Evolutionary conservation across 2,113 vertebrate genomes (phyloP), one percentile per base, ranked within the genome.

Genomic region (Percopsis transmontana): DNA sequence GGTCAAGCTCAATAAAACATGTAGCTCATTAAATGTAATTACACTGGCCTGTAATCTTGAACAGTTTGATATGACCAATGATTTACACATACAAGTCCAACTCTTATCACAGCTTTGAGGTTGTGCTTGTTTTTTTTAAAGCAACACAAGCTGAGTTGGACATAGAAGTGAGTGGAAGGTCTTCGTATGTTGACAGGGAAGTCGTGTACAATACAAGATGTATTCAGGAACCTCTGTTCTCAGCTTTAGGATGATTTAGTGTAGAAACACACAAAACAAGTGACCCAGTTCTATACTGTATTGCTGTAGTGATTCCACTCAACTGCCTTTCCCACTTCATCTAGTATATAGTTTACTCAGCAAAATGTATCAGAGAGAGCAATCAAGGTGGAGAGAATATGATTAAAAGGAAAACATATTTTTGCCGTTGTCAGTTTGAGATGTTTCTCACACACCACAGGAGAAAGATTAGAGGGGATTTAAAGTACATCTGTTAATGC

Each of bases 401-500:
- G 76, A 76, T 83, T 77, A 69, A 78, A 86, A 74, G 61, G 66
- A 18, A 82, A 77, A 33, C 45, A 55, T 77, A 69, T 68, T 65
- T 63, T 51, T 64, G 48, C 9, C 2, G 33, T 66, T 70, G 53
- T 73, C 78, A 77, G 68, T 60, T 15, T 9, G 27, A 75, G 58
- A 66, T 65, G 75, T 70, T 47, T 6, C 2, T 41, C 65, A 24
- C 44, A 80, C 75, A 63, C 21, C 1, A 66, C 33, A 70, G 38
- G 40, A 63, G 45, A 56, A 62, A 77, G 81, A 89, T 90, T 85
- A 87, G 61, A 85, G 62, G 20, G 60, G 70, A 79, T 81, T 83
- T 78, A 79, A 80, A 88, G 65, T 77, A 82, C 76, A 76, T 67
- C 68, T 67, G 74, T 82, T 91, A 74, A 83, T 88, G 81, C 84